Base-by-base conservation (phyloP, 2,888 invertebrate species). In the Cepaea hortensis region DNA sequence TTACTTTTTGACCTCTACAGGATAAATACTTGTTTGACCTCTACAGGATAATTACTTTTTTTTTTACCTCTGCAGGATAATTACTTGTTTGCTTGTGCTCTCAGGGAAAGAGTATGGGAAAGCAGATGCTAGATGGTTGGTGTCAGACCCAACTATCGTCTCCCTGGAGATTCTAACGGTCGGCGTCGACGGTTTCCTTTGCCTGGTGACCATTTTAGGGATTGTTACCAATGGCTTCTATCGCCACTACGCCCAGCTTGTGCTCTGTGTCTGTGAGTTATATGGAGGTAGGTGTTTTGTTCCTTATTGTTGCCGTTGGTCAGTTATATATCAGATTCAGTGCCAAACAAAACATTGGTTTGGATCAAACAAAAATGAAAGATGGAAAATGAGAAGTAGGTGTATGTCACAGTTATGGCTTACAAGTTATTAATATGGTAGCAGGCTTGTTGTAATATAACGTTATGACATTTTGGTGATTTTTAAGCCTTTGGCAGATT, bases 81-180 rank as follows among this genome's bases (percentile, higher is more conserved):
- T 55, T 55, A 55, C 6, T 55, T 55, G 55, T 55, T 55, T 55
- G 11, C 11, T 55, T 55, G 55, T 55, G 11, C 11, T 89, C 89
- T 20, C 88, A 94, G 94, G 94, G 94, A 93, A 94, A 87, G 94
- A 94, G 84, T 94, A 94, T 90, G 93, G 92, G 15, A 92, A 92
- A 83, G 93, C 93, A n/a, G 94, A 94, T 86, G 89, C 90, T n/a
- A 90, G 94, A n/a, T 94, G 93, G 93, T 90, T 92, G 82, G 90
- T 91, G 70, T 93, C 93, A 3, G 94, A 94, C 86, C 93, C 93
- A 6, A 93, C 92, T 1, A 89, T 94, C 75, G 93, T 94, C 6
- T 92, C 93, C 62, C 88, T 94, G 79, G 94, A 94, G 89, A 90
- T 94, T 20, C 89, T 93, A 83, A 94, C 93, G 0, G 93, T 93